phyloP scores from a whole-genome alignment of 2,888 invertebrate species.

The Oxycera nigricornis region DNA sequence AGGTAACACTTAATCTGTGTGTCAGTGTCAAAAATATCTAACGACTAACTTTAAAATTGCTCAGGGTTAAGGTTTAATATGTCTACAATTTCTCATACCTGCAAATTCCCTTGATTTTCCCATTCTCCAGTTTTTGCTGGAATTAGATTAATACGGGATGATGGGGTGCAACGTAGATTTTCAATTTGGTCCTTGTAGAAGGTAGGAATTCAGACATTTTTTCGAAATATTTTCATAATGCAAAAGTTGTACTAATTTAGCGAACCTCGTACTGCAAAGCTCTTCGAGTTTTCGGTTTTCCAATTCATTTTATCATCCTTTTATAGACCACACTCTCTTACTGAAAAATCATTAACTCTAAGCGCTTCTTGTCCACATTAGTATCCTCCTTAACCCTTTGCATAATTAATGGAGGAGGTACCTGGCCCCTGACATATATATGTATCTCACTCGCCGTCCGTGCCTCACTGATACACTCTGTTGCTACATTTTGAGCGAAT shows the following conservation, averaged over 20 bases:
- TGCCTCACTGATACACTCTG: slow-evolving; percentile 25
- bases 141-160: not conserved
- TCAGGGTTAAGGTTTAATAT: slow-evolving; percentile 44
- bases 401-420: slow-evolving; percentile 36
- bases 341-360: not conserved
- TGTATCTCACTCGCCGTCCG: slow-evolving; percentile 26
- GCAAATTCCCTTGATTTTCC: not conserved
- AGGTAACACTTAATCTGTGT: slow-evolving; percentile 7
- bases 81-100: slow-evolving; percentile 12
- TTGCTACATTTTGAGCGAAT: slow-evolving; percentile 44
- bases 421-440: slow-evolving; percentile 23
- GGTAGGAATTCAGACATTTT: no score
- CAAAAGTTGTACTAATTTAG: no score
- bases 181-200: not conserved
- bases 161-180: not conserved
- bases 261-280: no score
- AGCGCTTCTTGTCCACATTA: not conserved
- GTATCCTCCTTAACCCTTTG: slow-evolving; percentile 35
- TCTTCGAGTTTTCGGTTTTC: not conserved
- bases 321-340: not conserved
- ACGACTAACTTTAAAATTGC: slow-evolving; percentile 43
- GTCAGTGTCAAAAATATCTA: slow-evolving; percentile 21
- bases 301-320: not conserved
- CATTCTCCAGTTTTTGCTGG: not conserved
- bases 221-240: no score